Base-by-base conservation (phyloP, 2,888 invertebrate species). In the Harpalus rubripes region DNA sequence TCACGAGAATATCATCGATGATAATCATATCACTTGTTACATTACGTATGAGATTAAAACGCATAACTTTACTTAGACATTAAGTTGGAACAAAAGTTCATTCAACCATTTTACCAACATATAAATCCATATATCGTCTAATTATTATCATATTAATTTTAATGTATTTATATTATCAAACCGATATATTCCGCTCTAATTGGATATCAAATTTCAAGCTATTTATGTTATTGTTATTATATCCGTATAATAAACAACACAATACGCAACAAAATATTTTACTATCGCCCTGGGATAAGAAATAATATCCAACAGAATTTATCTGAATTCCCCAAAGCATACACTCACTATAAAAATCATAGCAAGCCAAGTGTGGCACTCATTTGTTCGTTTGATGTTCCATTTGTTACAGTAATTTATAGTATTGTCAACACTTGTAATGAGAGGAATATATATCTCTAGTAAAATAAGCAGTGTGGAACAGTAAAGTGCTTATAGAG, bases 121-220 rank as follows among this genome's bases (percentile, higher is more conserved):
- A 65, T 65, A 65, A 65, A 65, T 65, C n/a, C 32, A 26, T n/a
- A 22, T 65, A 32, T 65, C 65, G 22, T 61, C 61, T 65, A 65
- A 65, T 65, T 65, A 65, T 65, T 65, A 39, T n/a, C 32, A 65
- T 39, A 68, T 32, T 68, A 68, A 68, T 32, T 68, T 68, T 68
- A 74, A 44, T 74, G 72, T 18, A 52, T 74, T 41, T 74, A 16
- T 12, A 74, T 74, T 74, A 74, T 74, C 72, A 44, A 44, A 18
- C 41, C 15, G 15, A 74, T 74, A 74, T 74, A 68, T 68, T 68
- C 32, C 7, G 8, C 44, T 74, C 72, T 74, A 74, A 74, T 74
- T 74, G 72, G 44, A 44, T 74, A 74, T 74, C 72, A 74, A 44
- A 74, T 74, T 74, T 74, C 72, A 68, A n/a, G 6, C 32, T 63